These are phyloP conservation scores for Baccha elongata DNA, from an alignment of 2,888 invertebrate species.

Conservation along the genomic window DNA sequence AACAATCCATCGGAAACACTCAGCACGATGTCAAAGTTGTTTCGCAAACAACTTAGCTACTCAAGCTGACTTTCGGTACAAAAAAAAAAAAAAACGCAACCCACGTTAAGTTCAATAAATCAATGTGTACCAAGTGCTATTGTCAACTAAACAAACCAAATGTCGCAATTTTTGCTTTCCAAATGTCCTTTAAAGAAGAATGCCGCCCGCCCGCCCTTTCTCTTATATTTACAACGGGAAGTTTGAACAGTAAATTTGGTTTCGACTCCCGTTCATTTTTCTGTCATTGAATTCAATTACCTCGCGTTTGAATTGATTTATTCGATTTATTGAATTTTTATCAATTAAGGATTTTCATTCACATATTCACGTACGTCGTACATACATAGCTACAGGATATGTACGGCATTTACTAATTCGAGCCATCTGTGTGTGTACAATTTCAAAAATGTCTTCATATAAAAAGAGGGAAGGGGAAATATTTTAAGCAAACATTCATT, in stretches of 20 bases:
- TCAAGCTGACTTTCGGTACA: background rate
- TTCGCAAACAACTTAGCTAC: slow-evolving; percentile 56
- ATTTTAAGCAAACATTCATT: slow-evolving; percentile 64
- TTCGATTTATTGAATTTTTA: slow-evolving; percentile 71
- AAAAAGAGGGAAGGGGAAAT: slow-evolving; percentile 23
- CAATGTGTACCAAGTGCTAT: slow-evolving; percentile 66
- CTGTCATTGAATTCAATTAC: slow-evolving; percentile 62
- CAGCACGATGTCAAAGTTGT: slow-evolving; percentile 59
- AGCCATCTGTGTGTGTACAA: slow-evolving; percentile 56
- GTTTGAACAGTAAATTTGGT: slow-evolving; percentile 31
- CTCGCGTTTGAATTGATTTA: slow-evolving; percentile 66
- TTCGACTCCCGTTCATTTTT: slow-evolving; percentile 39
- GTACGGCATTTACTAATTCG: slow-evolving; percentile 23
- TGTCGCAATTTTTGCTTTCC: slow-evolving; percentile 47
- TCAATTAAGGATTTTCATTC: slow-evolving; percentile 55
- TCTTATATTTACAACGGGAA: slow-evolving; percentile 28
- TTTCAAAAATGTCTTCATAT: slow-evolving; percentile 9
- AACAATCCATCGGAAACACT: slow-evolving; percentile 28
- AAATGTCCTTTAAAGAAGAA: background rate
- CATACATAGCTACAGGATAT: background rate
- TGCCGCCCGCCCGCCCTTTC: background rate
- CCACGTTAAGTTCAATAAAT: slow-evolving; percentile 69
- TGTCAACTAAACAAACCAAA: slow-evolving; percentile 69
- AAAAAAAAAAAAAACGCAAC: slow-evolving; percentile 31
- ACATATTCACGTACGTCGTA: background rate